Base-by-base conservation (phyloP, 1,140 invertebrate species). In the Calycopis cecrops region DNA sequence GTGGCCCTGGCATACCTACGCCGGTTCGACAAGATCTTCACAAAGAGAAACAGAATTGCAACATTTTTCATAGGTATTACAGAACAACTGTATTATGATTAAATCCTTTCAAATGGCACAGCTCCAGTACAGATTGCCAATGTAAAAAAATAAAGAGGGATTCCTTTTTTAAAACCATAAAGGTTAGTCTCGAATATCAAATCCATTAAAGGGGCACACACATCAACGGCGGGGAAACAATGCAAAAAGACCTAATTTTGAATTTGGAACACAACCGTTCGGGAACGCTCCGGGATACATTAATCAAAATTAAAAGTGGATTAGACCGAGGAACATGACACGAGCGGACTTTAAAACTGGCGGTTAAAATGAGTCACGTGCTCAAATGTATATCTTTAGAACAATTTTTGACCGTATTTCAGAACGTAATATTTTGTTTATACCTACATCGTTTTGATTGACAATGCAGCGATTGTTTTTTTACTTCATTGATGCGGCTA, bases 231-330 rank as follows among this genome's bases (percentile, higher is more conserved):
- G 51, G 38, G 51, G 55, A 44, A 69, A 71, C 60, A 61, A 57
- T 54, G 63, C 59, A 67, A 74, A 68, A 69, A 67, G 52, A 65
- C 60, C 70, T 71, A 65, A 76, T 76, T 75, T 69, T 56, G 60
- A 57, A 55, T 76, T 69, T 62, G 54, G 60, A 52, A 59, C 56
- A 60, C 55, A 38, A 54, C 14, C 40, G 40, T 63, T 50, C 56
- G 54, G 38, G 57, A 33, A 55, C 44, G 58, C 56, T 53, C 55
- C 34, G 65, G 66, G 62, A 56, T 53, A 58, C 73, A 82, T 82
- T 79, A 79, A 79, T 82, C 79, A 79, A 82, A 82, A 82, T 82
- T 82, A 79, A 82, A 82, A 75, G 68, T 73, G 68, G 71, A 79
- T 79, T 82, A 75, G 62, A 60, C 57, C 53, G 65, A 28, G 58